phyloP scores from a whole-genome alignment of 2,797 vertebrate genomes.

The Chrysocyon brachyurus region DNA sequence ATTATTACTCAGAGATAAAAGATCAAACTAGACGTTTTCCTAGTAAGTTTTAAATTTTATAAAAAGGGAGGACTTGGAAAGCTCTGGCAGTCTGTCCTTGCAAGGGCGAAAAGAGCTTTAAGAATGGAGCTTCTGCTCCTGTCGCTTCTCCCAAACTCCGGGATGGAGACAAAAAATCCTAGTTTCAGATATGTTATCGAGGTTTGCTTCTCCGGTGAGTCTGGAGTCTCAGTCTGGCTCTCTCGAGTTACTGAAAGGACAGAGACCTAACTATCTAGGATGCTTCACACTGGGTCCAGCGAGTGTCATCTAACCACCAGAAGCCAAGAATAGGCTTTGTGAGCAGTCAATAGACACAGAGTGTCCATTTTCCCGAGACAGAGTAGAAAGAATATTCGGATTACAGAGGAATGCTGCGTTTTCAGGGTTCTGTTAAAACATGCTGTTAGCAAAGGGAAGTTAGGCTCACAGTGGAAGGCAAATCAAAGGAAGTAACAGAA shows the following conservation, averaged over 20 bases:
- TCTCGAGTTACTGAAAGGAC: slow-evolving; percentile 89
- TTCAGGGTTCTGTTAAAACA: slow-evolving; percentile 71
- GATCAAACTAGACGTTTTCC: slow-evolving; percentile 25
- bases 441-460: slow-evolving; percentile 76
- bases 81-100: slow-evolving; percentile 43
- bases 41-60: slow-evolving; percentile 63
- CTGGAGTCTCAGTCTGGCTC: slow-evolving; percentile 39
- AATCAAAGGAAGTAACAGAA: slow-evolving; percentile 79
- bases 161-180: slow-evolving; percentile 60
- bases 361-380: slow-evolving; percentile 83
- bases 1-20: slow-evolving; percentile 79
- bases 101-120: slow-evolving; percentile 69
- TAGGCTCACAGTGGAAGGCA: slow-evolving; percentile 71
- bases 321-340: slow-evolving; percentile 87
- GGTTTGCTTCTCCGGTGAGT: slow-evolving; percentile 77
- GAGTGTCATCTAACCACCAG: slow-evolving; percentile 90
- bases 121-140: slow-evolving; percentile 64
- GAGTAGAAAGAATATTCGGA: slow-evolving; percentile 80
- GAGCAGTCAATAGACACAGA: slow-evolving; percentile 86
- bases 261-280: slow-evolving; percentile 89
- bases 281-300: slow-evolving; percentile 79
- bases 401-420: slow-evolving; percentile 83
- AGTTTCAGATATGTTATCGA: slow-evolving; percentile 76
- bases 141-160: slow-evolving; percentile 56
- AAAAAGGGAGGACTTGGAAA: slow-evolving; percentile 62